Percentiles rank a stretch among this genome's conserved stretches.
Conservation (phyloP, 2,797 vertebrate genomes). For the Poecilia velifera region DNA sequence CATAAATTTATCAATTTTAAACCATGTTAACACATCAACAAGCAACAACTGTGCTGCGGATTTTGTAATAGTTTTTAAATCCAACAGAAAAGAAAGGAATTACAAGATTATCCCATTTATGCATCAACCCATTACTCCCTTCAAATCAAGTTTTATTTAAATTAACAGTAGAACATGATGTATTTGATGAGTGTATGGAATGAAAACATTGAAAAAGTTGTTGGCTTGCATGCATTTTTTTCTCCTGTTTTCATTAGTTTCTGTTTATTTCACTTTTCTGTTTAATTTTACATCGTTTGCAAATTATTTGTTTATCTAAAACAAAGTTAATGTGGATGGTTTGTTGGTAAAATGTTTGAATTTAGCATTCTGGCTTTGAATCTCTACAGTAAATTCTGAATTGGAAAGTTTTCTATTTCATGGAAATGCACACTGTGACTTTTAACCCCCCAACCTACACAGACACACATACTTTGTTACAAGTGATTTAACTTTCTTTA, state of each 20-base stretch:
- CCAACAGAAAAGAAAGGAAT: background rate
- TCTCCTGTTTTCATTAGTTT: background rate
- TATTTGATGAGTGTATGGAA: background rate
- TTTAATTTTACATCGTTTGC: background rate
- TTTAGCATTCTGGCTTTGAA: background rate
- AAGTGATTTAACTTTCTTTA: background rate
- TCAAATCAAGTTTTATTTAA: too few species aligned
- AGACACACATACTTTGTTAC: background rate
- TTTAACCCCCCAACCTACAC: background rate
- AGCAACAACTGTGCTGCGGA: background rate
- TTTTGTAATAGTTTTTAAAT: background rate
- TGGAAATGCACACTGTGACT: too few species aligned
- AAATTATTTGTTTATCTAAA: background rate
- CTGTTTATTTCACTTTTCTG: background rate
- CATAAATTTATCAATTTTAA: background rate
- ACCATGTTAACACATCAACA: background rate
- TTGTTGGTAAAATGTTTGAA: background rate
- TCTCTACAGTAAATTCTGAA: background rate
- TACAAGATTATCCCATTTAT: background rate
- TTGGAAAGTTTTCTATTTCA: background rate
- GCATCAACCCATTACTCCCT: background rate
- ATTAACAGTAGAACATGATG: too few species aligned
- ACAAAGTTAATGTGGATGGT: background rate
- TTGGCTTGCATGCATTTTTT: background rate
- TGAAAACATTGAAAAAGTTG: background rate